These are phyloP conservation scores for Ifrita kowaldi DNA, from an alignment of 2,113 vertebrate species.

Conservation along the genomic window DNA sequence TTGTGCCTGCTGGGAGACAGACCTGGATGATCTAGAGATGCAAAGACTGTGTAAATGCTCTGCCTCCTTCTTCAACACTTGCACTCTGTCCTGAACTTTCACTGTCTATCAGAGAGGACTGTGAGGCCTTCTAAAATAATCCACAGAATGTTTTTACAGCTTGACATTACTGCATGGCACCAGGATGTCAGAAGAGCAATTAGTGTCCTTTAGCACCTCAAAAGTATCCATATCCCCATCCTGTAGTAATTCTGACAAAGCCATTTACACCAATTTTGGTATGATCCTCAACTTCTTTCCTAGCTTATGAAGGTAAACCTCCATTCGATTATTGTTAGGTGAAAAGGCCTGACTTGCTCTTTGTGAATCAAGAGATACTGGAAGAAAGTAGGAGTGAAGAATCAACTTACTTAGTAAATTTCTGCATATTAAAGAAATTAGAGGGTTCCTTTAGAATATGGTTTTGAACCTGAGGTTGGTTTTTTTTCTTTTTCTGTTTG, in stretches of 20 bases:
- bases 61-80: neutral
- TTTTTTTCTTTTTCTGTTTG: neutral
- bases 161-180: neutral
- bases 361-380: neutral
- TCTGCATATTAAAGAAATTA: neutral
- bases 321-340: neutral
- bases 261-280: neutral
- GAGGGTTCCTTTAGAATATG: neutral
- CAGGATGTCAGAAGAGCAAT: neutral
- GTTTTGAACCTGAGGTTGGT: neutral
- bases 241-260: neutral
- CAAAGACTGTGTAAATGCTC: neutral
- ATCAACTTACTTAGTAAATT: neutral
- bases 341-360: neutral
- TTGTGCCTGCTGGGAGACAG: neutral
- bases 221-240: neutral
- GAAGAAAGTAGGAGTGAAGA: neutral
- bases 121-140: neutral
- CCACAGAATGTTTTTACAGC: neutral
- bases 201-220: neutral
- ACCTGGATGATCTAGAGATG: neutral
- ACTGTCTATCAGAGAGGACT: neutral
- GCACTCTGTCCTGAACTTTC: neutral
- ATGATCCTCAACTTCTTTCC: neutral
- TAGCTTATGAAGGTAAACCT: neutral